Conservation (phyloP, 2,888 invertebrate genomes). For the Callosobruchus maculatus region DNA sequence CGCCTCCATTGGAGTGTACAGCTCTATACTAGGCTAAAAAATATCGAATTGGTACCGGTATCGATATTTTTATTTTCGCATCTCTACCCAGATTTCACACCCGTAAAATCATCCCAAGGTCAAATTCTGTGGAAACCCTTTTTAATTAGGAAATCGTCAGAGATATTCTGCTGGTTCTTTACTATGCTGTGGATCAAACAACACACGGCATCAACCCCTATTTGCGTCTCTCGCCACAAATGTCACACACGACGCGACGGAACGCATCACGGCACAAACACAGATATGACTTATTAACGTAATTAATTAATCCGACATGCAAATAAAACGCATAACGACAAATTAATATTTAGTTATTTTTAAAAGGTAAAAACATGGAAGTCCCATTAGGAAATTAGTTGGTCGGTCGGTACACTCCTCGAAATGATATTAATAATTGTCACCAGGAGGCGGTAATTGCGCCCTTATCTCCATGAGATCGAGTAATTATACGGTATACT, state of each 20-base stretch:
- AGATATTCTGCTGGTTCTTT: no score
- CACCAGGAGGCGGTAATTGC: constrained; percentile 2
- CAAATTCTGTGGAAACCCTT: no score
- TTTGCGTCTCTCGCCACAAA: background rate
- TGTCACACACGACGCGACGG: background rate
- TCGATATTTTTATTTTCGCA: no score
- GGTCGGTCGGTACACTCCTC: constrained; percentile 33
- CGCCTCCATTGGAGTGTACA: no score
- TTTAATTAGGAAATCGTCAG: no score
- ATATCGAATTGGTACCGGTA: no score
- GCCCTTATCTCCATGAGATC: constrained; percentile 43
- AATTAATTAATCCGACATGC: background rate
- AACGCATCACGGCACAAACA: background rate
- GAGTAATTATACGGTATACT: constrained; percentile 33
- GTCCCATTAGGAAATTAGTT: constrained; percentile 39
- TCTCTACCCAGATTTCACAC: no score
- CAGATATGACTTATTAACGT: background rate
- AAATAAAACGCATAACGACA: constrained; percentile 16
- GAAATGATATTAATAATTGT: constrained; percentile 35
- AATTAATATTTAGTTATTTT: constrained; percentile 28
- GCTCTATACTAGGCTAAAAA: no score
- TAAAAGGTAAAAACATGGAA: constrained; percentile 27
- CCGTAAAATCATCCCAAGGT: no score
- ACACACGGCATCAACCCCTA: no score
- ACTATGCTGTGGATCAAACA: no score